A percentile compares a stretch with the other conserved stretches of the same genome.
Evolutionary conservation across 2,888 invertebrate species (phyloP).

Genomic region (Drosophila multiciliata): DNA sequence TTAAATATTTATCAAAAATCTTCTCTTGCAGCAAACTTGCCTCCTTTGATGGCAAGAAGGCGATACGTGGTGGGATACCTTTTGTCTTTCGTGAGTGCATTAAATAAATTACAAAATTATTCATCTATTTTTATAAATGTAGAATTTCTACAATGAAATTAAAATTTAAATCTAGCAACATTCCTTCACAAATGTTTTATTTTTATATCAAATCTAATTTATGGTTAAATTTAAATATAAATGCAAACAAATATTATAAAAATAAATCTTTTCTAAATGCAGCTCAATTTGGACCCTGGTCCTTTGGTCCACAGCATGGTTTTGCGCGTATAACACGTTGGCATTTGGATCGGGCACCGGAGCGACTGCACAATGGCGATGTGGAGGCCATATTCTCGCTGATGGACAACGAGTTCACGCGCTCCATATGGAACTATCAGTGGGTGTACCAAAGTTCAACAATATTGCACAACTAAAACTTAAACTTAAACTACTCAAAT

Average conservation of each 20-base stretch:
- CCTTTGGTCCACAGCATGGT: constrained; percentile 97
- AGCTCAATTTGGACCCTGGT: constrained; percentile 99
- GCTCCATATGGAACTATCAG: constrained; percentile 97
- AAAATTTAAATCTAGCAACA: neutral
- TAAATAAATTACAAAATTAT: neutral
- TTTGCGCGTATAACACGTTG: constrained; percentile 97
- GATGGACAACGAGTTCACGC: constrained; percentile 96
- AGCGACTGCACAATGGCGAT: constrained; percentile 94
- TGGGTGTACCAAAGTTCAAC: constrained; percentile 85
- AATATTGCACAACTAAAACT: neutral
- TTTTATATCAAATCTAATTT: neutral
- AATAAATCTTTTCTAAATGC: neutral
- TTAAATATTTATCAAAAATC: constrained; percentile 8
- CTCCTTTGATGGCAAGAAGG: constrained; percentile 97
- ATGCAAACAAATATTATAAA: neutral
- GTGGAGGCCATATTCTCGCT: constrained; percentile 96
- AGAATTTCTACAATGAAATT: neutral
- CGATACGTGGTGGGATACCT: constrained; percentile 98
- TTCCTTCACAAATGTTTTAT: neutral
- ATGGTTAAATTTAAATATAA: neutral
- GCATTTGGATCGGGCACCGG: constrained; percentile 95
- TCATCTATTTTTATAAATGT: neutral
- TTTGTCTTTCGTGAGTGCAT: constrained; percentile 97
- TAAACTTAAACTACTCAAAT: neutral
- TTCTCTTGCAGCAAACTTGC: constrained; percentile 93